Conservation (phyloP, 2,888 invertebrate species). For the Tenthredo scrophulariae region DNA sequence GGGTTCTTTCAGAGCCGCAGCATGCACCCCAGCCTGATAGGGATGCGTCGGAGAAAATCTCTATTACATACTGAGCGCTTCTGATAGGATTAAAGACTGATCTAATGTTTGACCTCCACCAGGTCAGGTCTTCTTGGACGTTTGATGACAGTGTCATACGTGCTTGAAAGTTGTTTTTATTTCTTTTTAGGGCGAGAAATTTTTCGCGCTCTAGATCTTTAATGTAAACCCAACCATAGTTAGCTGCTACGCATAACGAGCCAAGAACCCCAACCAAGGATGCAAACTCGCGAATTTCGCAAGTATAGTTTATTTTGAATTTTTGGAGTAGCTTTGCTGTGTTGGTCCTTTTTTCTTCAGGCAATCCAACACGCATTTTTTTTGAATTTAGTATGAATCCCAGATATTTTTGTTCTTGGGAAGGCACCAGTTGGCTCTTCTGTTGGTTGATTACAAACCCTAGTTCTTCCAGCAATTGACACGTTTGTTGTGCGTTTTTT, state of each 20-base stretch:
- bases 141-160: slow-evolving; percentile 38
- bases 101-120: slow-evolving; percentile 18
- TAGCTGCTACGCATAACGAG: slow-evolving; percentile 52
- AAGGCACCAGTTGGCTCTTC: slow-evolving; percentile 54
- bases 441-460: slow-evolving; percentile 53
- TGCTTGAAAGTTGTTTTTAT: slow-evolving; percentile 49
- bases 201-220: slow-evolving; percentile 58
- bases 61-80: background rate
- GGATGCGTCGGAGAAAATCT: slow-evolving; percentile 27
- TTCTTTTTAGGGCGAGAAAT: slow-evolving; percentile 54
- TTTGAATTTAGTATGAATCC: slow-evolving; percentile 56
- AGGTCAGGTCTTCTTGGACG: slow-evolving; percentile 47
- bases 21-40: slow-evolving; percentile 24
- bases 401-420: slow-evolving; percentile 48
- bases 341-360: background rate
- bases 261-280: slow-evolving; percentile 53
- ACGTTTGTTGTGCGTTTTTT: background rate
- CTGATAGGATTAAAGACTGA: slow-evolving; percentile 1
- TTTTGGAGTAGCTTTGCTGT: background rate
- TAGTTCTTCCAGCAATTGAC: slow-evolving; percentile 34
- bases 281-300: slow-evolving; percentile 57
- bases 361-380: slow-evolving; percentile 32
- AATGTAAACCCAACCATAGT: slow-evolving; percentile 56
- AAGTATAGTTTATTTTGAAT: slow-evolving; percentile 17
- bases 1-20: slow-evolving; percentile 6